Percentiles rank a stretch among this genome's conserved stretches.
These are phyloP conservation scores for Gryllus longicercus DNA, from an alignment of 2,888 invertebrate species.

Conservation along the genomic window DNA sequence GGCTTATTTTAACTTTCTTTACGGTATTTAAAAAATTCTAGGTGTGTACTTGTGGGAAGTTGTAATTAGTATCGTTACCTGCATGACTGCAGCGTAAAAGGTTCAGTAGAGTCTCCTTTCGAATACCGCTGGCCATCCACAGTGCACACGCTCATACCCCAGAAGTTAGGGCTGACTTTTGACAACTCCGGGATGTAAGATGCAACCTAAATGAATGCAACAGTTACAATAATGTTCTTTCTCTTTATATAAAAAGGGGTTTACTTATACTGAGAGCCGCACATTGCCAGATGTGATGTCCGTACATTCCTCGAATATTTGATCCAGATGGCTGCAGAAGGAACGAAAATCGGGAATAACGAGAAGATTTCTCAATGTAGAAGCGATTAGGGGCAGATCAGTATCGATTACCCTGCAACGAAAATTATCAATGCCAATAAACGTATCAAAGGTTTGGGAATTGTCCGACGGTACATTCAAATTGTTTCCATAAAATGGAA, in stretches of 20 bases:
- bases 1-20: no score
- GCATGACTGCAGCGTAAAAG: slow-evolving; percentile 55
- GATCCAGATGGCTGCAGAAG: slow-evolving; percentile 51
- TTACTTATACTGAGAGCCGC: no score
- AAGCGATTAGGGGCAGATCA: slow-evolving; percentile 46
- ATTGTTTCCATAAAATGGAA: no score
- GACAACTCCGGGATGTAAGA: slow-evolving; percentile 58
- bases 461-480: no score
- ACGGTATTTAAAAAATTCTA: no score
- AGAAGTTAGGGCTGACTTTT: slow-evolving; percentile 51
- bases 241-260: no score
- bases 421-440: neutral
- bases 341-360: slow-evolving; percentile 55
- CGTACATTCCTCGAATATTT: slow-evolving; percentile 51
- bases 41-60: no score
- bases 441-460: no score
- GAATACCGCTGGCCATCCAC: slow-evolving; percentile 55
- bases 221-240: no score
- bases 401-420: neutral
- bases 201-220: slow-evolving; percentile 44
- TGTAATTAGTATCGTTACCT: slow-evolving; percentile 26
- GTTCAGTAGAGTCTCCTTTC: slow-evolving; percentile 52
- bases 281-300: no score
- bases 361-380: slow-evolving; percentile 52
- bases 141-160: slow-evolving; percentile 57